phyloP scores from a whole-genome alignment of 2,797 vertebrate genomes.

The Alcedo atthis region DNA sequence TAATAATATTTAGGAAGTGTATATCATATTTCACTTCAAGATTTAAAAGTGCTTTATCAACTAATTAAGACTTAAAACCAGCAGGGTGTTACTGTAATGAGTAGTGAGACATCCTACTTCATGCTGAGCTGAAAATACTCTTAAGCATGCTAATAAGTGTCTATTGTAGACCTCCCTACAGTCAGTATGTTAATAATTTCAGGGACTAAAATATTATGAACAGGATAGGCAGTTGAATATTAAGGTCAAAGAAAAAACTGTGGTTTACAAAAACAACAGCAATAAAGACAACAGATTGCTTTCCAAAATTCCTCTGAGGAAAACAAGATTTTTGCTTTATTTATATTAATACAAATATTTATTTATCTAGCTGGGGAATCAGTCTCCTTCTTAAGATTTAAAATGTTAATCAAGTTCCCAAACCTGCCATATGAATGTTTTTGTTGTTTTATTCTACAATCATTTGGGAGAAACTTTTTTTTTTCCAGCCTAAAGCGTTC shows the following conservation, averaged over 20 bases:
- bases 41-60: slow-evolving; percentile 7
- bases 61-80: slow-evolving; percentile 16
- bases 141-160: neutral
- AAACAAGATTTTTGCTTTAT: neutral
- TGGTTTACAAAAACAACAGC: neutral
- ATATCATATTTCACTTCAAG: neutral
- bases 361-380: neutral
- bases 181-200: neutral
- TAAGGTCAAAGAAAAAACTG: neutral
- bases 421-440: neutral
- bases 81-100: neutral
- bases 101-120: neutral
- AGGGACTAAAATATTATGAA: neutral
- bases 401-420: neutral
- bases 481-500: neutral
- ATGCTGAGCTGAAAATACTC: neutral
- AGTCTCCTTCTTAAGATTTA: neutral
- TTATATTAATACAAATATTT: neutral
- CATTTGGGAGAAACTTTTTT: neutral
- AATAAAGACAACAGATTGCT: neutral
- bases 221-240: neutral
- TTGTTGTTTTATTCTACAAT: neutral
- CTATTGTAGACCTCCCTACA: neutral
- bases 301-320: neutral
- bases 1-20: neutral